Percentiles rank a stretch among this genome's conserved stretches.
phyloP scores from a whole-genome alignment of 2,888 invertebrate genomes.

The Megaustenia siamemsis region DNA sequence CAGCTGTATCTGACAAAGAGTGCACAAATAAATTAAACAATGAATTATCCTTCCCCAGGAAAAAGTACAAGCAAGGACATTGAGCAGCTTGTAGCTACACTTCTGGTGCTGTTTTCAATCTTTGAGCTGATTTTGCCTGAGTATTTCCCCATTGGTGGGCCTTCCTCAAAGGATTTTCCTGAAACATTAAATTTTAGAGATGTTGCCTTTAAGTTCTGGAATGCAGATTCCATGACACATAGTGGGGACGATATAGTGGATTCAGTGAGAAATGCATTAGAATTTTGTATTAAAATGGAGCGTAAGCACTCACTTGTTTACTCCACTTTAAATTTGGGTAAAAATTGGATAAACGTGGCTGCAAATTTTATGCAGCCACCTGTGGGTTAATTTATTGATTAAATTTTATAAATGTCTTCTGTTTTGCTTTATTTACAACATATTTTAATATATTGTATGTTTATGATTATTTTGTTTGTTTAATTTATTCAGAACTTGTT shows the following conservation, averaged over 20 bases:
- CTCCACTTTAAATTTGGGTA: constrained; percentile 61
- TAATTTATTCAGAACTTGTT: no score
- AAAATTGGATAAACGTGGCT: constrained; percentile 59
- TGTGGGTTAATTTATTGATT: no score
- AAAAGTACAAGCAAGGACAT: constrained; percentile 57
- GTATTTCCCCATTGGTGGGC: constrained; percentile 15
- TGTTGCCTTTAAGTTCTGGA: neutral
- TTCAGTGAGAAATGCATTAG: constrained; percentile 38
- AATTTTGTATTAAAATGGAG: constrained; percentile 54
- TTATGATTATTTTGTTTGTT: no score
- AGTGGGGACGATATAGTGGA: neutral
- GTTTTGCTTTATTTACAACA: no score
- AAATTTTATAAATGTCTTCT: no score
- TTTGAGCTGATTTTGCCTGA: constrained; percentile 56
- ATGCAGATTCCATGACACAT: neutral
- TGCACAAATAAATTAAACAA: no score
- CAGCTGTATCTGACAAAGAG: no score
- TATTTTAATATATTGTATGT: no score
- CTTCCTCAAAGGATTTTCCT: neutral
- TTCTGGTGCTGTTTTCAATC: constrained; percentile 58
- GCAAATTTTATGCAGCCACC: constrained; percentile 81
- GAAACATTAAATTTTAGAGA: neutral
- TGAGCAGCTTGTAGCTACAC: constrained; percentile 57
- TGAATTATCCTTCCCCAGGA: constrained; percentile 55
- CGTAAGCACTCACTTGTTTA: constrained; percentile 58